Percentiles rank a stretch among this genome's conserved stretches.
phyloP scores from a whole-genome alignment of 2,797 vertebrate genomes.

The Aldrovandia affinis region DNA sequence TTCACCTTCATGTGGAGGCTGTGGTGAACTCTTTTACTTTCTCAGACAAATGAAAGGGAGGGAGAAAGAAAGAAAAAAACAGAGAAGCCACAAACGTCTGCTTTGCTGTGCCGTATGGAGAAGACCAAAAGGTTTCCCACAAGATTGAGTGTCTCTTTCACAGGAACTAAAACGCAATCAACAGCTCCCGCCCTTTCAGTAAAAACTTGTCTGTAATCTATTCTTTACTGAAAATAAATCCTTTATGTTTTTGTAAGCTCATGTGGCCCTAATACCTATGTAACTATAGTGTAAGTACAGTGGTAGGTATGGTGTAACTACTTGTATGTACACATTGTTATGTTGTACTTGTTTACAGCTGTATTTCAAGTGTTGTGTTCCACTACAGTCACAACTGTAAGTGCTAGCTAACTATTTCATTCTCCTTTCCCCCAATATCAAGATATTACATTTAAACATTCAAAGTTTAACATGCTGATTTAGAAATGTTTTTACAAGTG shows the following conservation, averaged over 20 bases:
- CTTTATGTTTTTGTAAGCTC: not conserved
- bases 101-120: not conserved
- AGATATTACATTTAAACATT: too few species aligned
- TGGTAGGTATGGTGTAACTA: not conserved
- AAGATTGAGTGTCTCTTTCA: not conserved
- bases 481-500: too few species aligned
- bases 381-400: too few species aligned
- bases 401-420: too few species aligned
- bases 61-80: not conserved
- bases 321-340: too few species aligned
- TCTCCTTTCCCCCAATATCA: too few species aligned
- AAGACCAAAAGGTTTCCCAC: not conserved
- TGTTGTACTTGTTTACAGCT: too few species aligned
- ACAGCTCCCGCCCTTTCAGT: not conserved
- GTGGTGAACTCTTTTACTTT: not conserved
- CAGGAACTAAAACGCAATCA: not conserved
- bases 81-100: not conserved
- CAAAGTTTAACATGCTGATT: too few species aligned
- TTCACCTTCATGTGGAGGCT: not conserved
- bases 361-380: too few species aligned
- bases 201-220: not conserved
- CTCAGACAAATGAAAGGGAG: not conserved
- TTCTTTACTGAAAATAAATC: not conserved
- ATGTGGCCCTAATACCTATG: not conserved
- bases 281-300: not conserved